Base-by-base conservation (phyloP, 2,888 invertebrate species). In the Gastracanthus pulcherrimus region DNA sequence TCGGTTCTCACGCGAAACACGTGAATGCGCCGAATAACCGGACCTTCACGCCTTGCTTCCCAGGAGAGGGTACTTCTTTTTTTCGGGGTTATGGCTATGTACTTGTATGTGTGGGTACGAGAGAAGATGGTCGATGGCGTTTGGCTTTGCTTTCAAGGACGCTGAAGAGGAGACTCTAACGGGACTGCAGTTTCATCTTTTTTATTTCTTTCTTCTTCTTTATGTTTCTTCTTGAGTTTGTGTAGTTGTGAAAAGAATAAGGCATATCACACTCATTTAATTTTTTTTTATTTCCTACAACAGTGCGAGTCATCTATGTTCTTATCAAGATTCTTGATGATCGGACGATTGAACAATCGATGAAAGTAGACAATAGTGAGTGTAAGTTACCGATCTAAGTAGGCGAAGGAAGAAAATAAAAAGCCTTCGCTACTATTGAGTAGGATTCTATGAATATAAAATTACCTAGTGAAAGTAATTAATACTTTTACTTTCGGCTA, bases 61-160 rank as follows among this genome's bases (percentile, higher is more conserved):
- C 55, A 55, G 55, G n/a, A 31, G 31, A 16, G 34, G 31, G 1
- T 34, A 3, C 34, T n/a, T 62, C n/a, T 41, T 60, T 38, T 71
- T 72, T 72, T 38, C 26, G 70, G 58, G 48, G 11, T 55, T 45
- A 67, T n/a, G 19, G 41, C 36, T 9, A 9, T 48, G 19, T 11
- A 6, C 34, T 23, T 34, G 34, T 62, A 34, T n/a, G 62, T 55
- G 55, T 26, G 29, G 34, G 69, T 19, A n/a, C n/a, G n/a, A n/a
- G n/a, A n/a, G n/a, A n/a, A n/a, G n/a, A n/a, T n/a, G n/a, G n/a
- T n/a, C n/a, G n/a, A n/a, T n/a, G n/a, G n/a, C n/a, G n/a, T n/a
- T n/a, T n/a, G 26, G 36, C 23, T 62, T 77, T 60, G 70, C 45
- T 69, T 69, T 60, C 69, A 69, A 77, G 69, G 77, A 77, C 67